Percentiles rank a stretch among this genome's conserved stretches.
Evolutionary conservation across 1,140 invertebrate genomes (phyloP).

Genomic region (Probaryconus sp.): DNA sequence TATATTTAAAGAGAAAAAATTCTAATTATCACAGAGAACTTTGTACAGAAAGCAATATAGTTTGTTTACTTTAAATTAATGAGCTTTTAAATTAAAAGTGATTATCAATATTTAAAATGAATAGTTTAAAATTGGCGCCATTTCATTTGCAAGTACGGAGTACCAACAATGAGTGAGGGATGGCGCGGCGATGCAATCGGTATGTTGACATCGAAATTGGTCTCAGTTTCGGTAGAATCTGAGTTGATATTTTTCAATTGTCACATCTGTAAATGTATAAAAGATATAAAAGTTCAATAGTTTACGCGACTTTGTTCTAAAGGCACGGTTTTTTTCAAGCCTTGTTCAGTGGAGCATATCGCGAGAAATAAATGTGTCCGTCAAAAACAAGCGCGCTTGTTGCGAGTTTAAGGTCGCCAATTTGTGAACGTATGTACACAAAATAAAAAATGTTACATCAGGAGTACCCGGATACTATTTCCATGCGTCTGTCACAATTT

Average conservation of each 20-base stretch:
- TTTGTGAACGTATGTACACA: slow-evolving; percentile 11
- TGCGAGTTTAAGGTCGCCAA: slow-evolving; percentile 37
- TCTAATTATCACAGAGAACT: no score
- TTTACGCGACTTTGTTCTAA: background rate
- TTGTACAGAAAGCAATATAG: no score
- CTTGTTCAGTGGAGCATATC: no score
- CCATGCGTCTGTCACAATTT: background rate
- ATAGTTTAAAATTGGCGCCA: no score
- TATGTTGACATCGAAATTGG: slow-evolving; percentile 47
- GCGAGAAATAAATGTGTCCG: slow-evolving; percentile 34
- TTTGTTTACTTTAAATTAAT: no score
- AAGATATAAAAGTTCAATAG: no score
- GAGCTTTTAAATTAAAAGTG: no score
- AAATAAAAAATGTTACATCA: slow-evolving; percentile 41
- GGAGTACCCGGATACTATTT: slow-evolving; percentile 5
- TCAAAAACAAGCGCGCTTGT: slow-evolving; percentile 33
- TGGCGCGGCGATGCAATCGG: slow-evolving; percentile 17
- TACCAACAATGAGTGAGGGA: background rate
- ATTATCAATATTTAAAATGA: no score
- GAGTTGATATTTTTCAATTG: background rate
- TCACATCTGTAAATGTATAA: no score
- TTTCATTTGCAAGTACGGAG: background rate
- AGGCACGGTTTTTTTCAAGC: no score
- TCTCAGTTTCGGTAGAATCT: slow-evolving; percentile 38
- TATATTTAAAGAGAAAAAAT: no score